phyloP scores from a whole-genome alignment of 1,140 invertebrate species.

The Lepidurus arcticus region DNA sequence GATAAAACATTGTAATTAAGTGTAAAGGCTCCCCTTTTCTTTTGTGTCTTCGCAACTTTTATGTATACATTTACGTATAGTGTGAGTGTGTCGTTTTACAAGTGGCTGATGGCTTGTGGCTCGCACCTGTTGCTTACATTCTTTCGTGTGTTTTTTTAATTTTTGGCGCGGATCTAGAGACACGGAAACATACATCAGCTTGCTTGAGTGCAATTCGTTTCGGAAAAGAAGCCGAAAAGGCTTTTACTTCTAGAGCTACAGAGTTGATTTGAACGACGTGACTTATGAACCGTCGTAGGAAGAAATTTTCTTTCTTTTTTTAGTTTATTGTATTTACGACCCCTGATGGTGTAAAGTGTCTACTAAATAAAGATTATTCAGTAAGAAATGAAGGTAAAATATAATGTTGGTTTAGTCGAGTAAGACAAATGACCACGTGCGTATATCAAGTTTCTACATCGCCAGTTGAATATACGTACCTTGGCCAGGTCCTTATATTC shows the following conservation, averaged over 20 bases:
- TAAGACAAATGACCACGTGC: neutral
- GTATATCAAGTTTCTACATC: neutral
- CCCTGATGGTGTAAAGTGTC: too few relatives aligned
- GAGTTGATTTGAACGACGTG: neutral
- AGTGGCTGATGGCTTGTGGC: neutral
- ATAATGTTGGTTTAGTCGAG: neutral
- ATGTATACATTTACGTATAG: neutral
- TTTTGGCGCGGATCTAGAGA: neutral
- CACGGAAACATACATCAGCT: neutral
- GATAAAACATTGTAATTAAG: conserved; percentile 2
- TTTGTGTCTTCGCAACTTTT: conserved; percentile 5
- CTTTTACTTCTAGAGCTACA: neutral
- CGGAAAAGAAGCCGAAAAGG: neutral
- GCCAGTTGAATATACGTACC: neutral
- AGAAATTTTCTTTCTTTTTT: neutral
- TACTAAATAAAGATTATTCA: neutral
- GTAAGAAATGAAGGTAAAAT: neutral
- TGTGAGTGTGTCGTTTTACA: neutral
- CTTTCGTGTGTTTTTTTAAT: neutral
- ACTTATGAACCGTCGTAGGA: neutral
- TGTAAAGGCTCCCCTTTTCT: neutral
- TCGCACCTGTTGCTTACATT: neutral
- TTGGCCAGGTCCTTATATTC: neutral
- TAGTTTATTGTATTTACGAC: neutral
- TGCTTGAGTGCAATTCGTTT: conserved; percentile 2